Conservation (phyloP, 2,113 vertebrate species). For the Neolamprologus devosi region DNA sequence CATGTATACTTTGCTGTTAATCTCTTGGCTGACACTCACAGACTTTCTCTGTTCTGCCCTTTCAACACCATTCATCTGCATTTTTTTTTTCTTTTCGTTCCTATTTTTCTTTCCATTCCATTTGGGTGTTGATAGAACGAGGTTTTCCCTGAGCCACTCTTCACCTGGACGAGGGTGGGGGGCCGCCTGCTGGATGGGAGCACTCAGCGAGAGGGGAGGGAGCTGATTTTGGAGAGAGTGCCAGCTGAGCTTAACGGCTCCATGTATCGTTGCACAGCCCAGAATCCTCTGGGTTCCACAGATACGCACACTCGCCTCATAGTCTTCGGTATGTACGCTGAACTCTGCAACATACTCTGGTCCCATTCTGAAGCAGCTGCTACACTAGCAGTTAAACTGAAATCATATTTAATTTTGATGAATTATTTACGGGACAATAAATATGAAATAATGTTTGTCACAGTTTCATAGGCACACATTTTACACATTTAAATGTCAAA, state of each 20-base stretch:
- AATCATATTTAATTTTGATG: slow-evolving; percentile 3
- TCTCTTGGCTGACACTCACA: slow-evolving; percentile 20
- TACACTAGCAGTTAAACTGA: background rate
- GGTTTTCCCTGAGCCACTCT: slow-evolving; percentile 94
- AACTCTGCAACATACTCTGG: background rate
- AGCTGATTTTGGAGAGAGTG: slow-evolving; percentile 89
- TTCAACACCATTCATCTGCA: background rate
- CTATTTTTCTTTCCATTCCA: background rate
- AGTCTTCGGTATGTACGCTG: slow-evolving; percentile 80
- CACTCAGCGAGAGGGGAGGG: slow-evolving; percentile 78
- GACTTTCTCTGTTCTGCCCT: background rate
- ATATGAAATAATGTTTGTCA: slow-evolving; percentile 4
- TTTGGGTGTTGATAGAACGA: slow-evolving; percentile 75
- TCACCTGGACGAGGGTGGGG: slow-evolving; percentile 94
- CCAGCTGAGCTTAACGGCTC: slow-evolving; percentile 93
- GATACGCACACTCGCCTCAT: slow-evolving; percentile 98
- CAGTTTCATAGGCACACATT: background rate
- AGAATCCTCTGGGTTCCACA: slow-evolving; percentile 94
- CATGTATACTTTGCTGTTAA: slow-evolving; percentile 47
- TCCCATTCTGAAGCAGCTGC: background rate
- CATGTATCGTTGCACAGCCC: slow-evolving; percentile 96
- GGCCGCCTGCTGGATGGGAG: slow-evolving; percentile 90
- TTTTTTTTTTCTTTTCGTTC: background rate
- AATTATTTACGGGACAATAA: slow-evolving; percentile 24
- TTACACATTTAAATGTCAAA: slow-evolving; percentile 24